Evolutionary conservation across 1,140 invertebrate genomes (phyloP), one percentile per base, ranked within the genome.

Genomic region (Zeugodacus cucurbitae): DNA sequence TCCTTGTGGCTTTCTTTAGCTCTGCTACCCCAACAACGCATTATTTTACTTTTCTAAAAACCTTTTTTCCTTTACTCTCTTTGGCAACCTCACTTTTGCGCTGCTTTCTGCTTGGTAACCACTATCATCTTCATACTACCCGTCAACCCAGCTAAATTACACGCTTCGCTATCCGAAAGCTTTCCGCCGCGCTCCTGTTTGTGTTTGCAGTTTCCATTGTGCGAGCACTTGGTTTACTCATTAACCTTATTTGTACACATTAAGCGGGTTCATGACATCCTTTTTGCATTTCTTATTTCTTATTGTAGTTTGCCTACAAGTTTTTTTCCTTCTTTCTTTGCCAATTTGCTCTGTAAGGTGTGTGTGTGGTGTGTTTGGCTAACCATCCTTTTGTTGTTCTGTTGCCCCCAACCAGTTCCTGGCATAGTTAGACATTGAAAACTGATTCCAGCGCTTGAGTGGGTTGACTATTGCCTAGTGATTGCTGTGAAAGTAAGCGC

Each of bases 361-460:
- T 20, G 48, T 54, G 8, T 34, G 64, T 32, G 32, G 62, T 14
- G 14, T 59, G 62, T 17, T 29, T 20, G 29, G 32, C 34, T 17
- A 20, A 5, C 58, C 14, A 32, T 34, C 32, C 32, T 70, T 70
- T 70, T 70, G 64, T 70, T 26, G 26, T n/a, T n/a, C n/a, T n/a
- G n/a, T n/a, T 54, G 48, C 48, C 48, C 48, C 20, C 14, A 54
- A 54, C 2, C 14, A 10, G 48, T 54, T 10, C n/a, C n/a, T n/a
- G 10, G 48, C 11, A 41, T 74, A 74, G 70, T 74, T 48, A 82
- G 74, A 82, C 11, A 82, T 82, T 82, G 74, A 82, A 82, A 82
- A 26, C n/a, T 48, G 41, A 82, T 41, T 54, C 74, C 74, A 74
- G 20, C 37, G 34, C 1, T 3, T 54, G 17, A 4, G 17, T 54